phyloP scores from a whole-genome alignment of 2,797 vertebrate genomes.

The Anisognathus igniventris region DNA sequence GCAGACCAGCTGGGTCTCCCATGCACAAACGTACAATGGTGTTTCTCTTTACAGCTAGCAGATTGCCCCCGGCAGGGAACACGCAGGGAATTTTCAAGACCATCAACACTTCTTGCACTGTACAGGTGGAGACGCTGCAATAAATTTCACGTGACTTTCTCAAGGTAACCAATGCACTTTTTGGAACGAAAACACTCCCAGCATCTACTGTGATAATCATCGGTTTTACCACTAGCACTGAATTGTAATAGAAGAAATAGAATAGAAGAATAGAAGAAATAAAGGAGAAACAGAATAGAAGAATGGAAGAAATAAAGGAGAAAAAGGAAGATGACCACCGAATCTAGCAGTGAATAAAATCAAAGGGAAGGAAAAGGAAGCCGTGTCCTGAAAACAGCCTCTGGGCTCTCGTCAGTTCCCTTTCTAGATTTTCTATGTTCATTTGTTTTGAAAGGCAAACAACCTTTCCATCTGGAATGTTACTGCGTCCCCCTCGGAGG shows the following conservation, averaged over 20 bases:
- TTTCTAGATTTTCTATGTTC: background rate
- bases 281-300: too few relatives aligned
- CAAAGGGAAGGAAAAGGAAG: background rate
- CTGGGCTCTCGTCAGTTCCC: background rate
- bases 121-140: background rate
- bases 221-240: background rate
- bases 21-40: rapidly evolving
- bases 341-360: background rate
- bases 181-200: background rate
- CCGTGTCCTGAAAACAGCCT: background rate
- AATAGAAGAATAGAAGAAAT: too few relatives aligned
- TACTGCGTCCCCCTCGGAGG: rapidly evolving
- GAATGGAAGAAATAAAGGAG: too few relatives aligned
- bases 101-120: background rate
- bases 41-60: background rate
- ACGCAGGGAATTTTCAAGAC: background rate
- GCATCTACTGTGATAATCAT: background rate
- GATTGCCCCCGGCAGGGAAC: background rate
- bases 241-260: background rate
- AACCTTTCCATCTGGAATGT: background rate
- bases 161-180: background rate
- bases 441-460: background rate
- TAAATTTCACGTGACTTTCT: background rate
- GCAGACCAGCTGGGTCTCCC: background rate
- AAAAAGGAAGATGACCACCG: background rate